These are phyloP conservation scores for Troides aeacus DNA, from an alignment of 2,888 invertebrate genomes.

Conservation along the genomic window DNA sequence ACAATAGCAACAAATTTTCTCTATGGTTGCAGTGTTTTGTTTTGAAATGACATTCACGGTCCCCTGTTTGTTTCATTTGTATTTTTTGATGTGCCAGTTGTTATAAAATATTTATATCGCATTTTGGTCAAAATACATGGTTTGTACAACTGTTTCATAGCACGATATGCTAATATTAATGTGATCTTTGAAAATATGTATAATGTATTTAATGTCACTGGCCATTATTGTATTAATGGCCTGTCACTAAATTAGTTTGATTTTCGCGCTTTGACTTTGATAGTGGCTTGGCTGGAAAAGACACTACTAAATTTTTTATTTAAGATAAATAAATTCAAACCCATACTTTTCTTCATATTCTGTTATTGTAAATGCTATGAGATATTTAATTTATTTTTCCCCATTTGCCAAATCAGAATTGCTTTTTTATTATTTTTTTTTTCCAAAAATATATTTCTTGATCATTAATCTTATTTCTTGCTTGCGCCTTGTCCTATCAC, in stretches of 20 bases:
- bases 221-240: slow-evolving; percentile 26
- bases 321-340: slow-evolving; percentile 14
- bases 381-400: neutral
- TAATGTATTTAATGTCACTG: slow-evolving; percentile 16
- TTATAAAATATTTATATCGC: slow-evolving; percentile 42
- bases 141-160: slow-evolving; percentile 19
- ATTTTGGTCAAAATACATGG: slow-evolving; percentile 8
- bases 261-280: slow-evolving; percentile 39
- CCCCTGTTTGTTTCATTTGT: slow-evolving; percentile 57
- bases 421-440: neutral
- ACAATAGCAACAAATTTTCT: slow-evolving; percentile 31
- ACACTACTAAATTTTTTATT: slow-evolving; percentile 21
- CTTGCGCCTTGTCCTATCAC: neutral
- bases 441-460: neutral
- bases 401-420: neutral
- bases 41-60: slow-evolving; percentile 43
- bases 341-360: neutral
- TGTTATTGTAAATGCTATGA: neutral
- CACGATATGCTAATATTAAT: neutral
- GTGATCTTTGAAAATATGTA: neutral
- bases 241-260: slow-evolving; percentile 27
- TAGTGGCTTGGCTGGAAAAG: slow-evolving; percentile 50
- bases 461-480: neutral
- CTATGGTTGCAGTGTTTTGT: slow-evolving; percentile 49
- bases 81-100: slow-evolving; percentile 64